Conservation (phyloP, 2,113 vertebrate genomes). For the Pedetes capensis region DNA sequence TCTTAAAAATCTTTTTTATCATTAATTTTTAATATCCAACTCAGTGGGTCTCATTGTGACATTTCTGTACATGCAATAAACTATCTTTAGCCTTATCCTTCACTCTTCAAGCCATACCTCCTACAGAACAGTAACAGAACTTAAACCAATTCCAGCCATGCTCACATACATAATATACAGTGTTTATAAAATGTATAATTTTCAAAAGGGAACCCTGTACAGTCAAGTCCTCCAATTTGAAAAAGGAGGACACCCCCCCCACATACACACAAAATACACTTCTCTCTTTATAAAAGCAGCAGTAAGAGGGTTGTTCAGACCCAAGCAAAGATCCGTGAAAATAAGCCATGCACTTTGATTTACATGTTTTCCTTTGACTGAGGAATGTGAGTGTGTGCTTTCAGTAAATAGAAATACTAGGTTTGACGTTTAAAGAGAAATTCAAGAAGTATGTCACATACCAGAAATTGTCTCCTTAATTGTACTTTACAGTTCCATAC, state of each 20-base stretch:
- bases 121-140: not conserved
- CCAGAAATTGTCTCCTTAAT: not conserved
- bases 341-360: not conserved
- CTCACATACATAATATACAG: not conserved
- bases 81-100: not conserved
- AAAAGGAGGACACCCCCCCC: not conserved
- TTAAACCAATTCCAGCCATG: not conserved
- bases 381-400: not conserved
- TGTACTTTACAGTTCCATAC: not conserved
- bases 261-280: not conserved
- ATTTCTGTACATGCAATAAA: no score
- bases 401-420: not conserved
- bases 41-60: no score
- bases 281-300: not conserved
- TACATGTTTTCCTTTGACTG: slow-evolving; percentile 15
- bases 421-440: not conserved
- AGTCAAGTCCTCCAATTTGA: slow-evolving; percentile 18
- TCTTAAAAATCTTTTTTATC: no score
- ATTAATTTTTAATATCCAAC: no score
- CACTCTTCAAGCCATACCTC: not conserved
- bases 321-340: not conserved
- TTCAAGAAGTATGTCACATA: not conserved
- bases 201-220: not conserved
- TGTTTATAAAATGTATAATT: not conserved
- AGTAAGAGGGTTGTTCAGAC: not conserved